phyloP scores from a whole-genome alignment of 2,113 vertebrate species.

The Campylorhamphus procurvoides region DNA sequence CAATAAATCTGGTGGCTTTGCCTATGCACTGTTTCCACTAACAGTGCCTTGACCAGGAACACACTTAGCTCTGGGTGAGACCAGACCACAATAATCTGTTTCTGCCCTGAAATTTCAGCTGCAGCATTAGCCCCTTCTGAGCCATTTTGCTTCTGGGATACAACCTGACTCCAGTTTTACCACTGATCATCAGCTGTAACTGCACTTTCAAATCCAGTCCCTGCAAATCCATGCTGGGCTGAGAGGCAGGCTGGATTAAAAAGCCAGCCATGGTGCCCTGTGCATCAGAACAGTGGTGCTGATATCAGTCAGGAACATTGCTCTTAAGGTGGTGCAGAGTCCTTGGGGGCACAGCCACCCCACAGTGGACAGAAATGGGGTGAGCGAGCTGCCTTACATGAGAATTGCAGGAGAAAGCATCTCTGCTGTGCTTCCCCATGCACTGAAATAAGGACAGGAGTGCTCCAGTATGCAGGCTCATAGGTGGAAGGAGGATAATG shows the following conservation, averaged over 20 bases:
- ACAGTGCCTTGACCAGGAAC: neutral
- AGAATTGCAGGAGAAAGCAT: neutral
- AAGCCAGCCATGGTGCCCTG: fast-evolving
- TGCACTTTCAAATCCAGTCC: neutral
- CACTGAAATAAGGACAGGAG: neutral
- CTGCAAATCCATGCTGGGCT: neutral
- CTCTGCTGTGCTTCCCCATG: neutral
- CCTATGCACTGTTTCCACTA: neutral
- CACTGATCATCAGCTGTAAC: neutral
- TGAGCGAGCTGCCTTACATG: neutral
- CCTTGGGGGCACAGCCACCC: neutral
- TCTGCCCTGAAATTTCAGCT: neutral
- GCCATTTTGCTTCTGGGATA: neutral
- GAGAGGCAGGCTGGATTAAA: neutral
- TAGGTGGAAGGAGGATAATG: neutral
- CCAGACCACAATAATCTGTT: neutral
- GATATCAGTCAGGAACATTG: neutral
- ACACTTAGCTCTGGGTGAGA: neutral
- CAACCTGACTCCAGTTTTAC: neutral
- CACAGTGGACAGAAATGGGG: neutral
- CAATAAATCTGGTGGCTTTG: neutral
- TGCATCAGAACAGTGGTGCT: neutral
- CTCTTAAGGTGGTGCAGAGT: neutral
- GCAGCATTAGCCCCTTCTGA: neutral
- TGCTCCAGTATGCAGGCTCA: fast-evolving